phyloP scores from a whole-genome alignment of 2,113 vertebrate genomes.

The Onychostruthus taczanowskii region DNA sequence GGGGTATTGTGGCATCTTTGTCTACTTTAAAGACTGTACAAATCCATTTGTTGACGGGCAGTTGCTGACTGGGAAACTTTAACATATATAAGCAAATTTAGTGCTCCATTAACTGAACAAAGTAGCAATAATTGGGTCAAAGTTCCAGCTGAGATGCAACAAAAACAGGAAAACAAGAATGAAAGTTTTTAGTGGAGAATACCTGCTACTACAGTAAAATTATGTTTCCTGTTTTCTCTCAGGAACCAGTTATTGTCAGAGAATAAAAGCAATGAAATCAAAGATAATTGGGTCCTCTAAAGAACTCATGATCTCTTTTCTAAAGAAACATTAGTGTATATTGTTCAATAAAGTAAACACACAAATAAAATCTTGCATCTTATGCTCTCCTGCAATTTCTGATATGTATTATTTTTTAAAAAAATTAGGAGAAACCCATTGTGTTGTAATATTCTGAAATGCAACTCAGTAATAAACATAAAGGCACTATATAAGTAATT shows the following conservation, averaged over 20 bases:
- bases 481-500: background rate
- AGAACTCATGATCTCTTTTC: background rate
- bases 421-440: background rate
- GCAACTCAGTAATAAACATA: background rate
- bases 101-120: background rate
- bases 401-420: fast-evolving
- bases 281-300: background rate
- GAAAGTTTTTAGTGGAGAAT: background rate
- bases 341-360: background rate
- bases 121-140: background rate
- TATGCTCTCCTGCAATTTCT: background rate
- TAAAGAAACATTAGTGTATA: background rate
- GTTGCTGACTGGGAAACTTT: background rate
- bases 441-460: background rate
- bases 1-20: background rate
- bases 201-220: background rate
- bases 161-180: background rate
- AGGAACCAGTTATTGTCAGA: background rate
- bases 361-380: background rate
- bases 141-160: background rate
- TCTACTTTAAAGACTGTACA: background rate
- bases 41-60: background rate
- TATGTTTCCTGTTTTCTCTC: background rate
- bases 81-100: background rate
- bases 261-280: background rate